A percentile compares a stretch with the other conserved stretches of the same genome.
Evolutionary conservation across 2,113 vertebrate genomes (phyloP).

Genomic region (Cisticola juncidis): DNA sequence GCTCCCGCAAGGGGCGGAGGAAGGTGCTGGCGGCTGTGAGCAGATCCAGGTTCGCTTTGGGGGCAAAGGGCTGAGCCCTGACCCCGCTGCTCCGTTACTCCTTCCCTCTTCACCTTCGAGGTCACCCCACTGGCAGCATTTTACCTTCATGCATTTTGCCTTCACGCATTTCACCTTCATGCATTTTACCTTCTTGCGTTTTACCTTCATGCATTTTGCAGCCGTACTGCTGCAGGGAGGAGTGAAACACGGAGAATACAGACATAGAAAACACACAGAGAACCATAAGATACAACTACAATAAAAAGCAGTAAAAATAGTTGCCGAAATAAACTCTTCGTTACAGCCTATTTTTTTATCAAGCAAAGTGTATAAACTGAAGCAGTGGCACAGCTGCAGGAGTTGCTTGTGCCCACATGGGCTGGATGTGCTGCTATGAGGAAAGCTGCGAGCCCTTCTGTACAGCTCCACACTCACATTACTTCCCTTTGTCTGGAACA

Average conservation of each 20-base stretch:
- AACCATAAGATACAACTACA: neutral
- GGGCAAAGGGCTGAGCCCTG: rapidly evolving
- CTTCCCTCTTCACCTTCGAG: neutral
- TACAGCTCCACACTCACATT: neutral
- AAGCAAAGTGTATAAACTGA: neutral
- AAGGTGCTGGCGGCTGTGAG: neutral
- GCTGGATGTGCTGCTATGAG: neutral
- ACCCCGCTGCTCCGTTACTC: neutral
- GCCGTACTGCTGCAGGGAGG: neutral
- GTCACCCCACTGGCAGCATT: neutral
- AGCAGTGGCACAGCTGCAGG: neutral
- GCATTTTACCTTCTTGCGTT: neutral
- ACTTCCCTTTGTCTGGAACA: neutral
- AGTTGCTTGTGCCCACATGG: neutral
- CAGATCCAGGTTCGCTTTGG: rapidly evolving
- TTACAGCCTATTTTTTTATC: neutral
- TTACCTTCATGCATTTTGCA: neutral
- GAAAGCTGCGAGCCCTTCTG: neutral
- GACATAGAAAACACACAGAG: too few relatives aligned
- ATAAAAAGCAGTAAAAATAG: neutral
- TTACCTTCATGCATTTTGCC: neutral
- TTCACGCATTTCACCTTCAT: rapidly evolving
- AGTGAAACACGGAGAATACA: neutral
- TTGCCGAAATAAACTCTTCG: neutral
- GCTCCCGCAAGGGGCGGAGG: neutral